Evolutionary conservation across 2,888 invertebrate genomes (phyloP), one percentile per base, ranked within the genome.

Genomic region (Amblyjoppa proteus): DNA sequence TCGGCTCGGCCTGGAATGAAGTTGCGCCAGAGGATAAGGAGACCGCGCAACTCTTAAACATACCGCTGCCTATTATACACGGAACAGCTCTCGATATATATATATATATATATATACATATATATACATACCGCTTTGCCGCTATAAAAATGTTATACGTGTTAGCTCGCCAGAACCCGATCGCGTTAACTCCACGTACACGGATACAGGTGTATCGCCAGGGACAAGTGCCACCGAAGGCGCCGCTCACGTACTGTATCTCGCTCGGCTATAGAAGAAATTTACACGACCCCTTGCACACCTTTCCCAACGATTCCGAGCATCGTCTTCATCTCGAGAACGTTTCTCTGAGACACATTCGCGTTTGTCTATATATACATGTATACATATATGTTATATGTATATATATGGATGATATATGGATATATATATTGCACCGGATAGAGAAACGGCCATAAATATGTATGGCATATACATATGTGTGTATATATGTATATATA

Each of bases 11-110:
- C 75, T 84, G 83, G 80, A 84, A 84, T 75, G 61, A 80, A 70
- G 75, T 84, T 84, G 80, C 83, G 83, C 79, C 79, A 79, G 71
- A 71, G 70, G 58, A 70, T 61, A 78, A 58, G 71, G 61, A 58
- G 70, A 71, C 25, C 78, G 78, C 68, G 58, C 78, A 66, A 76
- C 76, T 76, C 76, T 77, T 51, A 68, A 77, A 68, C 76, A 38
- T 68, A 68, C 53, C 28, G 41, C n/a, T 41, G 41, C 11, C 53
- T 53, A 76, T 77, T 77, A 77, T 77, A 77, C 76, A 68, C 76
- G 68, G 53, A 68, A 77, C 76, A 68, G 68, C 66, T 77, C 20
- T 41, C 68, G 68, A 68, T 77, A 45, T 38, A 20, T 20, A 20
- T 20, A 20, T 20, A 20, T 20, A 20, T 20, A 20, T 20, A 20